These are phyloP conservation scores for Danio choprae DNA, from an alignment of 2,797 vertebrate species.

Conservation along the genomic window DNA sequence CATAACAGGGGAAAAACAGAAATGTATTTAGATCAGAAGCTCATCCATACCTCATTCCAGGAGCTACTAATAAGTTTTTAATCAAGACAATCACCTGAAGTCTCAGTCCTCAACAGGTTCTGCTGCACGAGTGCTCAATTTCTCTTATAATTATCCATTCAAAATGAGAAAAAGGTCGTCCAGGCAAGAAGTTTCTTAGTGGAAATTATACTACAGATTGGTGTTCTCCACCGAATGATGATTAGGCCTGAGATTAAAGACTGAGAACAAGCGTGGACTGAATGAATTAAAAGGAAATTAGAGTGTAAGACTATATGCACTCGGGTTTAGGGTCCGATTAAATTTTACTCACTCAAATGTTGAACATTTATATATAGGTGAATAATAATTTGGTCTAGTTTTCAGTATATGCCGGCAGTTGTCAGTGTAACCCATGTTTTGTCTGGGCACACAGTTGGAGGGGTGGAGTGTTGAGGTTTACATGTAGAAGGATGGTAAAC, in stretches of 20 bases:
- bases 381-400: not conserved
- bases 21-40: conserved; percentile 17
- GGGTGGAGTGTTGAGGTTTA: conserved; percentile 48
- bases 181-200: conserved; percentile 6
- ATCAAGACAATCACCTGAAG: conserved; percentile 15
- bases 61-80: conserved; percentile 9
- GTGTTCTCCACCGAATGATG: not conserved
- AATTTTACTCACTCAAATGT: not conserved
- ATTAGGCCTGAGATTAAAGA: conserved; percentile 38
- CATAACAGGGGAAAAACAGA: not conserved
- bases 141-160: conserved; percentile 21
- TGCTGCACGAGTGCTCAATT: conserved; percentile 1
- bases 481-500: conserved; percentile 57
- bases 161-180: conserved; percentile 9
- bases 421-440: conserved; percentile 14
- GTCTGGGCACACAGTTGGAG: conserved; percentile 21
- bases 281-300: conserved; percentile 22
- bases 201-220: conserved; percentile 11
- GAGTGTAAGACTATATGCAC: not conserved
- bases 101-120: conserved; percentile 7
- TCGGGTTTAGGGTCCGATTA: not conserved
- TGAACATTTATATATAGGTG: not conserved
- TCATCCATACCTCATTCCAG: not conserved
- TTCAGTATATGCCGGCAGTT: conserved; percentile 16
- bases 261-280: not conserved